A percentile compares a stretch with the other conserved stretches of the same genome.
Conservation (phyloP, 2,113 vertebrate genomes). For the Microtus ochrogaster region DNA sequence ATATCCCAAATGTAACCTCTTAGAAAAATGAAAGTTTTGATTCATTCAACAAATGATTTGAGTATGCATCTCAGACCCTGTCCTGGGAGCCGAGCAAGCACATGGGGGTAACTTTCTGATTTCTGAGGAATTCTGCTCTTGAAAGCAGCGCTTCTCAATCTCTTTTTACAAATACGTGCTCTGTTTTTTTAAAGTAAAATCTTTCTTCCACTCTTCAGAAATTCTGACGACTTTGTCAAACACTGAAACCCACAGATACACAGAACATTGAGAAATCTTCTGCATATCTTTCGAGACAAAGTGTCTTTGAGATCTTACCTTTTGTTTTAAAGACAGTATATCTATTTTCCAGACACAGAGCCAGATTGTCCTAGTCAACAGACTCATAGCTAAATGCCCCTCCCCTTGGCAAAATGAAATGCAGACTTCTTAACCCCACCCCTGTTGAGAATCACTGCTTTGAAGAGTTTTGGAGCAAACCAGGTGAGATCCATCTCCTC, state of each 20-base stretch:
- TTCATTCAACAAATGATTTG: constrained; percentile 80
- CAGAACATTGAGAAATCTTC: constrained; percentile 51
- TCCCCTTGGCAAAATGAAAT: neutral
- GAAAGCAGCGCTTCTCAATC: constrained; percentile 81
- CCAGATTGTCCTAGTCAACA: neutral
- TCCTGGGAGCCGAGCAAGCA: constrained; percentile 64
- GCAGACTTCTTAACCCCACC: neutral
- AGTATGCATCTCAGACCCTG: constrained; percentile 63
- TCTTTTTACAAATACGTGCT: constrained; percentile 11
- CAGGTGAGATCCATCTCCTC: constrained; percentile 74
- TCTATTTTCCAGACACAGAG: constrained; percentile 30
- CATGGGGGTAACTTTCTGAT: constrained; percentile 71
- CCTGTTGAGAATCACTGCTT: constrained; percentile 81
- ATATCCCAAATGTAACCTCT: constrained; percentile 34
- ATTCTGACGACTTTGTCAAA: neutral
- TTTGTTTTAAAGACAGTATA: constrained; percentile 1
- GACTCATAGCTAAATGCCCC: neutral
- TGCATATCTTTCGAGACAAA: constrained; percentile 54
- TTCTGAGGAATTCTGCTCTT: constrained; percentile 67
- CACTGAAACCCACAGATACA: constrained; percentile 17
- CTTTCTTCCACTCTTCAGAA: constrained; percentile 17
- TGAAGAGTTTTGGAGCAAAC: constrained; percentile 73
- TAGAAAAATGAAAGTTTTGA: constrained; percentile 66
- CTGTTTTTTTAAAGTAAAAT: neutral
- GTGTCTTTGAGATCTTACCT: constrained; percentile 26